Base-by-base conservation (phyloP, 2,888 invertebrate genomes). In the Morpho achilles region DNA sequence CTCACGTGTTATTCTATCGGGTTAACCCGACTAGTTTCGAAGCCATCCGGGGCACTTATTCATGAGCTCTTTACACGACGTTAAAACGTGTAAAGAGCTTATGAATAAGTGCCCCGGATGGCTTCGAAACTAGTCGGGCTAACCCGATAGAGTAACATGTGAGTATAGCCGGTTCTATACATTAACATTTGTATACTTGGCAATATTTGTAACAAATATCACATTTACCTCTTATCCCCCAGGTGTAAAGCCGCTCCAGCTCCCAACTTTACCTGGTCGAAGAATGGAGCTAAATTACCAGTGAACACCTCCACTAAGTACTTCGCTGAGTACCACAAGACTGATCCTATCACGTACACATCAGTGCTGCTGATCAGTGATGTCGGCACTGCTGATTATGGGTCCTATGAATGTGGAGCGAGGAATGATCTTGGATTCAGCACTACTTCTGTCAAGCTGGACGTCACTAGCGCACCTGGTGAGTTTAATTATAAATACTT, bases 371-470 rank as follows among this genome's bases (percentile, higher is more conserved):
- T 94, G 54, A 94, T 99, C 58, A 93, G 94, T 65, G 95, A 96
- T 71, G 95, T 99, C 23, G 93, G 94, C 0, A 92, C 95, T 0
- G 92, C 93, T 0, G 98, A 99, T 82, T 98, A 98, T 72, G 98
- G 98, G 0, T 92, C 92, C 42, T 99, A 98, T 76, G 95, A 96
- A 70, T 99, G 99, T 78, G 94, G 95, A 0, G 97, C 97, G 0
- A 92, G 94, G 63, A 99, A 99, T 76, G 95, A 95, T 58, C 86
- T 97, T 69, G 98, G 98, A 1, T 94, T 95, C 69, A 93, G 95
- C n/a, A 94, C 94, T 0, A 94, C 95, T 52, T 93, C 93, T 9
- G 95, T 98, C n/a, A 92, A 94, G 10, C 82, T 99, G 68, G 96
- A 97, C 80, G 95, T 97, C 48, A 98, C 98, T 53, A 97, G 96